A percentile compares a stretch with the other conserved stretches of the same genome.
Evolutionary conservation across 1,140 invertebrate species (phyloP).

Genomic region (Patella vulgata): DNA sequence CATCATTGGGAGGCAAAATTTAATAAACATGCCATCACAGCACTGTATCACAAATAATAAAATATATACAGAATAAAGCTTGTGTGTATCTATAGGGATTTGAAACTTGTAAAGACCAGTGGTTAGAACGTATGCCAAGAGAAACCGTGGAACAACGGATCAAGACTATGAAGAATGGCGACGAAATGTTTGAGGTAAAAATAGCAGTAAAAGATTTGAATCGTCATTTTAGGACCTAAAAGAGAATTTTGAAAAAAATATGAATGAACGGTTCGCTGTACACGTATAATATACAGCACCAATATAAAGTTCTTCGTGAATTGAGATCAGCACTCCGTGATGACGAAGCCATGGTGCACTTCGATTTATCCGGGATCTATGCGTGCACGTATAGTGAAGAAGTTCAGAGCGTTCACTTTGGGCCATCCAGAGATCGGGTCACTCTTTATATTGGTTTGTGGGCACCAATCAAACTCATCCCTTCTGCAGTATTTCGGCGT

Average conservation of each 20-base stretch:
- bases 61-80: constrained; percentile 6
- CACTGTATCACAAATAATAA: background rate
- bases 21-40: constrained; percentile 6
- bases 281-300: constrained; percentile 22
- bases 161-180: no score
- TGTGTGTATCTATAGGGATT: constrained; percentile 28
- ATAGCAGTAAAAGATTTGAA: constrained; percentile 1
- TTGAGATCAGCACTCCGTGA: background rate
- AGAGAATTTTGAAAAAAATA: constrained; percentile 1
- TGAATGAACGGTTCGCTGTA: background rate
- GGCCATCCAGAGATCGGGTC: constrained; percentile 18
- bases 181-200: background rate
- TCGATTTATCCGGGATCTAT: constrained; percentile 37
- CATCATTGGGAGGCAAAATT: no score
- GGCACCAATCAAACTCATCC: background rate
- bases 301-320: constrained; percentile 4
- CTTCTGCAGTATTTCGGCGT: constrained; percentile 16
- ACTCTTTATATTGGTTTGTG: constrained; percentile 29
- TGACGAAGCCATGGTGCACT: constrained; percentile 17
- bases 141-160: no score
- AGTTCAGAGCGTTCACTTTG: constrained; percentile 36
- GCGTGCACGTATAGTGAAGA: constrained; percentile 23
- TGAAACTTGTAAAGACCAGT: constrained; percentile 11
- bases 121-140: no score
- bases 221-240: background rate